Percentiles rank a stretch among this genome's conserved stretches.
These are phyloP conservation scores for Andrena minutula DNA, from an alignment of 2,888 invertebrate species.

Conservation along the genomic window DNA sequence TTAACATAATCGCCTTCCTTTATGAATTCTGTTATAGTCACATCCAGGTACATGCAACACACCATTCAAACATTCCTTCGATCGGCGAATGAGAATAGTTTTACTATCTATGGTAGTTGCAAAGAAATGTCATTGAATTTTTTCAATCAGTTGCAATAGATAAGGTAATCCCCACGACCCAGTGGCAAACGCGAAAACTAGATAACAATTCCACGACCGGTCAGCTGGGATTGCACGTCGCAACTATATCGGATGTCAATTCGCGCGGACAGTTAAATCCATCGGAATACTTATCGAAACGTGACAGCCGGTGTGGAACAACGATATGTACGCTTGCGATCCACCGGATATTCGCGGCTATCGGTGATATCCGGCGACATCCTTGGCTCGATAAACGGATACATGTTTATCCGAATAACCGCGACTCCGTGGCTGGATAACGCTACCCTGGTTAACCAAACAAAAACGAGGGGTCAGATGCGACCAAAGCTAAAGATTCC, in stretches of 20 bases:
- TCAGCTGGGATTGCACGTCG: constrained; percentile 7
- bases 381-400: constrained; percentile 68
- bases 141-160: constrained; percentile 18
- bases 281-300: constrained; percentile 63
- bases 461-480: constrained; percentile 26
- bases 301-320: constrained; percentile 44
- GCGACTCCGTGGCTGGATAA: constrained; percentile 17
- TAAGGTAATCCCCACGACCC: constrained; percentile 17
- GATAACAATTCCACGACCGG: constrained; percentile 18
- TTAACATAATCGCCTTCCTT: too few species aligned
- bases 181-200: background rate
- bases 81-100: background rate
- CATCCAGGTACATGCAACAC: too few species aligned
- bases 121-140: background rate
- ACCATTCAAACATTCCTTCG: background rate
- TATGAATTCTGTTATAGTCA: too few species aligned
- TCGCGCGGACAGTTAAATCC: constrained; percentile 46
- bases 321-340: constrained; percentile 45
- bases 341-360: constrained; percentile 65
- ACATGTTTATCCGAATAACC: constrained; percentile 59
- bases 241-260: constrained; percentile 42
- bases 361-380: constrained; percentile 63
- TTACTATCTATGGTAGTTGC: background rate
- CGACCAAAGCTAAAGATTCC: background rate
- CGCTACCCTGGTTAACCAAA: constrained; percentile 19